phyloP scores from a whole-genome alignment of 2,888 invertebrate species.

The Mythimna ferrago region DNA sequence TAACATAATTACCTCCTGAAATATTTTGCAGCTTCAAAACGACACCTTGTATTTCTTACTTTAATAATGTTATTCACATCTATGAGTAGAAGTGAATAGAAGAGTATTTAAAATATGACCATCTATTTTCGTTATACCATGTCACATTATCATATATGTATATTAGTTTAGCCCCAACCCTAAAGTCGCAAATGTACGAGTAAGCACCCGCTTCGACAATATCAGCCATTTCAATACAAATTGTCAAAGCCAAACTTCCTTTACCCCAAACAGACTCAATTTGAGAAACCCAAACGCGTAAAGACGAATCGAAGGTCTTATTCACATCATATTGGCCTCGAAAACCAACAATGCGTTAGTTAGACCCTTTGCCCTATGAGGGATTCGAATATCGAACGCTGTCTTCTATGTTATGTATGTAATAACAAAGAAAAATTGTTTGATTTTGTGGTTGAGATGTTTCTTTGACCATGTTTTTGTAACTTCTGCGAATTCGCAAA shows the following conservation, averaged over 20 bases:
- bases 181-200: background rate
- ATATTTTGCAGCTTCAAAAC: no score
- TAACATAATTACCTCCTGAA: no score
- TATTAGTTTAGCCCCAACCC: background rate
- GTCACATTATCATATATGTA: no score
- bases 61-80: no score
- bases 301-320: constrained; percentile 64
- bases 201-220: constrained; percentile 3
- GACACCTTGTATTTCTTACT: no score
- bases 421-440: constrained; percentile 59
- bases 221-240: constrained; percentile 35
- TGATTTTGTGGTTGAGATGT: constrained; percentile 49
- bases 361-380: constrained; percentile 68
- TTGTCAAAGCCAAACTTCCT: constrained; percentile 48
- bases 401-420: constrained; percentile 51
- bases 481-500: background rate
- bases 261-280: constrained; percentile 56
- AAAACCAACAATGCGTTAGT: constrained; percentile 72
- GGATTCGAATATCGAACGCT: constrained; percentile 62
- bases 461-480: background rate
- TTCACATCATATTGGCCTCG: constrained; percentile 69
- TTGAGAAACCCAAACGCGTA: constrained; percentile 67
- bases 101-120: no score
- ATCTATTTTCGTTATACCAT: no score
- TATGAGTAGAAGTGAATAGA: no score